Evolutionary conservation across 2,113 vertebrate species (phyloP), one percentile per base, ranked within the genome.

Genomic region (Orycteropus afer): DNA sequence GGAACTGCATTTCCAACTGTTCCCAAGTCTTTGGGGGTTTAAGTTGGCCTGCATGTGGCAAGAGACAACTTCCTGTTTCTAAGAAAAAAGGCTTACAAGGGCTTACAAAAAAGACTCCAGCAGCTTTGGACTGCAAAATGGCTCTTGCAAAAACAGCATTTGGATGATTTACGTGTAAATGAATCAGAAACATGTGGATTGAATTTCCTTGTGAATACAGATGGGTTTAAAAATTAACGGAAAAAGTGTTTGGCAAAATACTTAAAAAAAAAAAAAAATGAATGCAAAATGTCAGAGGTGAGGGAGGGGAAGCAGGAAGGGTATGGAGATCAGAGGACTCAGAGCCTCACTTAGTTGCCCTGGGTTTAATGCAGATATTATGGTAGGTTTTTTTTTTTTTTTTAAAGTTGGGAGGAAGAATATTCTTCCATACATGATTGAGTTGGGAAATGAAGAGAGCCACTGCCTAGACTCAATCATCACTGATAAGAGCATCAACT

Each of bases 101-200:
- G 89, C 91, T 97, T 96, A 96, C 20, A 59, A 77, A 97, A 97
- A 95, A 85, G 94, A 95, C 96, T 97, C 91, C 94, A 96, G 97
- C 96, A 98, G 97, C 92, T 96, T 96, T 95, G 96, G 97, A 81
- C 95, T 94, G 91, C 80, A 85, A 69, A 97, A 51, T 0, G 80
- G 89, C 94, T 97, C 97, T 98, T 97, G 96, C 97, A 98, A 97
- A 97, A 97, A 98, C 95, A 97, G 84, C 93, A 94, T 95, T 97
- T 97, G 95, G 96, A 97, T 98, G 97, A 97, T 97, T 98, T 98
- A 97, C 96, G 96, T 98, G 96, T 95, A 97, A 96, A 97, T 98
- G 97, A 98, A 98, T 98, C 97, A 97, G 97, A 97, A 97, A 98
- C 97, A 98, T 98, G 97, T 98, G 97, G 97, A 96, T 97, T 97